Conservation (phyloP, 2,888 invertebrate genomes). For the Brachypalpus laphriformis region DNA sequence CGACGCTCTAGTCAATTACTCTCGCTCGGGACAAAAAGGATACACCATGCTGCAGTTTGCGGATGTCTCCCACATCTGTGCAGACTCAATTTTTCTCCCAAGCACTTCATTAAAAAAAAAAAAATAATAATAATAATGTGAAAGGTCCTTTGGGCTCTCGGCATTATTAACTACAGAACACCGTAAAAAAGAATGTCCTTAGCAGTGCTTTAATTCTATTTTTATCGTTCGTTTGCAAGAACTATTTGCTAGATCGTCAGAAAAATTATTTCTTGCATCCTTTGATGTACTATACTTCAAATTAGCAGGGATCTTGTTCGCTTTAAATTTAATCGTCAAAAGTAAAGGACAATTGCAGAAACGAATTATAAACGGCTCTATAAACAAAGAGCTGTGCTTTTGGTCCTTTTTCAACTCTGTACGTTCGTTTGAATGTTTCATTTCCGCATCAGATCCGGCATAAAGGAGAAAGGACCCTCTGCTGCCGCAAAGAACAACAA, state of each 20-base stretch:
- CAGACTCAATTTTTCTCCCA: slow-evolving; percentile 6
- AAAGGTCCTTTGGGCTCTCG: not conserved
- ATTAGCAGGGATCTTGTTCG: not conserved
- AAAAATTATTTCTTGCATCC: slow-evolving; percentile 9
- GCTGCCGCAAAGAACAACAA: not conserved
- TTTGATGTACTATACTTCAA: not conserved
- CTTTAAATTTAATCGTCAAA: not conserved
- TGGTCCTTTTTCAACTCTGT: not conserved
- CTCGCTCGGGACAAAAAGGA: not conserved
- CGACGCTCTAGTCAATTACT: slow-evolving; percentile 18
- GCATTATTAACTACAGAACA: slow-evolving; percentile 7
- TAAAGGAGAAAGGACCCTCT: not conserved
- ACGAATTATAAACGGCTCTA: not conserved
- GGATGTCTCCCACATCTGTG: slow-evolving; percentile 40
- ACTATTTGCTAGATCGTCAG: not conserved
- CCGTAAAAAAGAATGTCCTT: not conserved
- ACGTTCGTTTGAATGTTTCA: not conserved
- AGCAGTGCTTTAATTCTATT: not conserved
- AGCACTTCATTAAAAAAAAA: slow-evolving; percentile 23
- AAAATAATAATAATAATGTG: not conserved
- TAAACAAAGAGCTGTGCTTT: not conserved
- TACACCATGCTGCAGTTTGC: not conserved
- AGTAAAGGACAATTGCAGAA: not conserved
- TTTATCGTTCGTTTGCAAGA: not conserved
- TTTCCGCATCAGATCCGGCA: not conserved